A percentile compares a stretch with the other conserved stretches of the same genome.
Evolutionary conservation across 1,140 invertebrate genomes (phyloP).

Genomic region (Lethrus apterus): DNA sequence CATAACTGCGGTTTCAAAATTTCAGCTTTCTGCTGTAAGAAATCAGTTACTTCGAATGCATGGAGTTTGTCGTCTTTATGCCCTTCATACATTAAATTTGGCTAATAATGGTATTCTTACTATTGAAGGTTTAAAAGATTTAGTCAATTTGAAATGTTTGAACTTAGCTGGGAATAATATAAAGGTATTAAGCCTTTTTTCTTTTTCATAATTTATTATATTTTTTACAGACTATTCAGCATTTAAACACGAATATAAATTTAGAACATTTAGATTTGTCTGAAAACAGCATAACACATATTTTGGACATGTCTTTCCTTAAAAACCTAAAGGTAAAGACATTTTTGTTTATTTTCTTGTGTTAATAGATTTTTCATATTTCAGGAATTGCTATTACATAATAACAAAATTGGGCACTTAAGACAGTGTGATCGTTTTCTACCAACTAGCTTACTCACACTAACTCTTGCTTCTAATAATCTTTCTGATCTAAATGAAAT

Average conservation of each 20-base stretch:
- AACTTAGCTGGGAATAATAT: slow-evolving; percentile 67
- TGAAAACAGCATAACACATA: slow-evolving; percentile 77
- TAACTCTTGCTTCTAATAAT: slow-evolving; percentile 79
- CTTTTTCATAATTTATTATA: background rate
- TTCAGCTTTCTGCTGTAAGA: slow-evolving; percentile 70
- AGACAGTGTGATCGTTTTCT: slow-evolving; percentile 75
- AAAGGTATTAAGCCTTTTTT: slow-evolving; percentile 44
- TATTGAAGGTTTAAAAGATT: slow-evolving; percentile 82
- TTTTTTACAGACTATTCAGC: slow-evolving; percentile 69
- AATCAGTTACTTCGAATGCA: slow-evolving; percentile 83
- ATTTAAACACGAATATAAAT: slow-evolving; percentile 70
- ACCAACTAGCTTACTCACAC: slow-evolving; percentile 61
- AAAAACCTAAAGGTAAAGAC: slow-evolving; percentile 71
- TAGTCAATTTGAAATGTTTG: slow-evolving; percentile 69
- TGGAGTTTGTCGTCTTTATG: slow-evolving; percentile 69
- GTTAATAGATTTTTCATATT: slow-evolving; percentile 26
- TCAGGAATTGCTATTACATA: slow-evolving; percentile 77
- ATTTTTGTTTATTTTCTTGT: no score
- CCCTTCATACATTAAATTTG: slow-evolving; percentile 72
- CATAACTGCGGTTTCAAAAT: slow-evolving; percentile 18
- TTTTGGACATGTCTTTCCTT: slow-evolving; percentile 77
- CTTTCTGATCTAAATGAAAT: slow-evolving; percentile 83
- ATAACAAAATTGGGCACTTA: slow-evolving; percentile 76
- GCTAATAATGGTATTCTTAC: slow-evolving; percentile 80
- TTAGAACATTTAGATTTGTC: slow-evolving; percentile 80